A percentile compares a stretch with the other conserved stretches of the same genome.
Evolutionary conservation across 2,888 invertebrate species (phyloP).

Genomic region (Quadroppia sp.): DNA sequence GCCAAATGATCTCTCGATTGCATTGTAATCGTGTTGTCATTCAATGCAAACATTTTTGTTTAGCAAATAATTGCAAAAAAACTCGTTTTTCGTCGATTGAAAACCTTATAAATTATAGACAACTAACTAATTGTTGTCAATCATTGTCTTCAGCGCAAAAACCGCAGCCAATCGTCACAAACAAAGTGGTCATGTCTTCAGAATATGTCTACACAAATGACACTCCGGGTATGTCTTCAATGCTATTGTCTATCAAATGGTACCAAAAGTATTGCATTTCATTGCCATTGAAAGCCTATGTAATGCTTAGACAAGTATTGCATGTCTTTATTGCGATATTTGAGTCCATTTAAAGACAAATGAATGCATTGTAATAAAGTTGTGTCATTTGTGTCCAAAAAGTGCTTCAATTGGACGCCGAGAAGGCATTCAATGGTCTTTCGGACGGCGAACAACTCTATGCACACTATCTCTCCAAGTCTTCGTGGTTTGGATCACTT

Average conservation of each 20-base stretch:
- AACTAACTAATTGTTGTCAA: too few relatives aligned
- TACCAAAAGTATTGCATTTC: not conserved
- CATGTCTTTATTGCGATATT: too few relatives aligned
- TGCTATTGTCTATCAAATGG: not conserved
- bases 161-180: too few relatives aligned
- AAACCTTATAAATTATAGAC: too few relatives aligned
- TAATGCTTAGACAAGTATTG: not conserved
- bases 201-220: slow-evolving; percentile 41
- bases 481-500: slow-evolving; percentile 85
- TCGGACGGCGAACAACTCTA: slow-evolving; percentile 77
- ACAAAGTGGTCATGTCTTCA: slow-evolving; percentile 28
- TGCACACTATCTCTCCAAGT: slow-evolving; percentile 83
- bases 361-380: not conserved
- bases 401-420: slow-evolving; percentile 64
- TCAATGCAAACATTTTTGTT: too few relatives aligned
- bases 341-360: too few relatives aligned
- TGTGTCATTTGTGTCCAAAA: slow-evolving; percentile 26
- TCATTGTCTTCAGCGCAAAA: too few relatives aligned
- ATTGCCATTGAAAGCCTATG: not conserved
- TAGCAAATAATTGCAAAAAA: too few relatives aligned
- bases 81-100: too few relatives aligned
- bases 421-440: slow-evolving; percentile 75
- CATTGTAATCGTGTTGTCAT: too few relatives aligned
- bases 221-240: slow-evolving; percentile 35
- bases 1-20: too few relatives aligned